These are phyloP conservation scores for Sialia sialis DNA, from an alignment of 2,113 vertebrate genomes.

Conservation along the genomic window DNA sequence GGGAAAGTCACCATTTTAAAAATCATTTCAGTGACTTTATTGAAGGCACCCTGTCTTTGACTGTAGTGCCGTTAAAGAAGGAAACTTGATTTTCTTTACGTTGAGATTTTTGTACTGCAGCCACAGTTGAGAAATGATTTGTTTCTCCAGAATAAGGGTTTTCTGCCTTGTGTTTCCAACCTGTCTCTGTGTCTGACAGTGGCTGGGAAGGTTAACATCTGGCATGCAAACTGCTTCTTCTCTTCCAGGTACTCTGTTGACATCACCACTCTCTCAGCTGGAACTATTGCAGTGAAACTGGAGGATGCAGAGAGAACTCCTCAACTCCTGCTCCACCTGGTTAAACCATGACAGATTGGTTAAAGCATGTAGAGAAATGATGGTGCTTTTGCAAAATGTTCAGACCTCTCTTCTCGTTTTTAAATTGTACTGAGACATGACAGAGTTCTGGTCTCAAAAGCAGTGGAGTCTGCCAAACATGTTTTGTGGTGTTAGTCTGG, in stretches of 20 bases:
- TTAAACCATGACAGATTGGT: not conserved
- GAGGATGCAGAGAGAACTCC: not conserved
- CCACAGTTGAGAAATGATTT: not conserved
- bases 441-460: not conserved
- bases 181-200: not conserved
- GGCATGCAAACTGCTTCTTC: not conserved
- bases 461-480: not conserved
- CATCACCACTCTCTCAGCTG: not conserved
- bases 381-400: not conserved
- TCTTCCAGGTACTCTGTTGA: not conserved
- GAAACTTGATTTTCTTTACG: not conserved
- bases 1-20: not conserved
- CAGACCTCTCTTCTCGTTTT: not conserved
- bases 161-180: not conserved
- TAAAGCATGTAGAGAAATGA: not conserved
- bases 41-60: not conserved
- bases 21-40: accelerated
- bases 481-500: not conserved
- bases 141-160: not conserved
- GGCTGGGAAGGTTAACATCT: not conserved
- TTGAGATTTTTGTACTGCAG: not conserved
- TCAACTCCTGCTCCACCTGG: not conserved
- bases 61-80: not conserved
- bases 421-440: not conserved
- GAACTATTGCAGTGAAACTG: not conserved